Evolutionary conservation across 2,888 invertebrate species (phyloP).

Genomic region (Miltochrista miniata): DNA sequence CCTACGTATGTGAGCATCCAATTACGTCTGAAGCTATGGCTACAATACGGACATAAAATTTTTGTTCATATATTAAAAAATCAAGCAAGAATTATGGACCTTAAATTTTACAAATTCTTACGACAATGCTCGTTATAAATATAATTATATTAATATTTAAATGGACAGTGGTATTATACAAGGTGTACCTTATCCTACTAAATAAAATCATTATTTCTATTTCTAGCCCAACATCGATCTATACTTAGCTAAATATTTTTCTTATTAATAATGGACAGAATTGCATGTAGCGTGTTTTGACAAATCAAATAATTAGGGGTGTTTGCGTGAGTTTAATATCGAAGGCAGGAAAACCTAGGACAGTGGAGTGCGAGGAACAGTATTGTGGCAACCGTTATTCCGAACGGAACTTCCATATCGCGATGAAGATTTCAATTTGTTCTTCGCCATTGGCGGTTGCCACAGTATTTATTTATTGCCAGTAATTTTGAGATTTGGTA

Average conservation of each 20-base stretch:
- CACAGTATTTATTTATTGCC: too few relatives aligned
- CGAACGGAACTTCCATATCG: too few relatives aligned
- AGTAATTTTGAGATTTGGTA: slow-evolving; percentile 19
- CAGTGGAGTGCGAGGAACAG: slow-evolving; percentile 16
- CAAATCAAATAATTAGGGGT: slow-evolving; percentile 50
- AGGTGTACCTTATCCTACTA: slow-evolving; percentile 59
- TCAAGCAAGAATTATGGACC: slow-evolving; percentile 10
- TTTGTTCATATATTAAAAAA: background rate
- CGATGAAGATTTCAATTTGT: too few relatives aligned
- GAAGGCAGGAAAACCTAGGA: slow-evolving; percentile 13
- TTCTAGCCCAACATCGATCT: slow-evolving; percentile 61
- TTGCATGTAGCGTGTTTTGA: slow-evolving; percentile 77
- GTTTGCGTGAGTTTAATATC: slow-evolving; percentile 45
- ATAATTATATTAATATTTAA: slow-evolving; percentile 60
- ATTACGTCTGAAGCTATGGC: background rate
- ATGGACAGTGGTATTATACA: slow-evolving; percentile 75
- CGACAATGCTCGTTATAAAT: slow-evolving; percentile 39
- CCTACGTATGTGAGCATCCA: background rate
- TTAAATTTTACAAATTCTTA: slow-evolving; percentile 23
- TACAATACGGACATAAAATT: background rate
- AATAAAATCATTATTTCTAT: slow-evolving; percentile 55
- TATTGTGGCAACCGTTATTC: too few relatives aligned
- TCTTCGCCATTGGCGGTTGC: too few relatives aligned
- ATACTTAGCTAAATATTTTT: slow-evolving; percentile 33
- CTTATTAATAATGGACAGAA: slow-evolving; percentile 80